A percentile compares a stretch with the other conserved stretches of the same genome.
phyloP scores from a whole-genome alignment of 1,140 invertebrate genomes.

The Lucilia sericata region DNA sequence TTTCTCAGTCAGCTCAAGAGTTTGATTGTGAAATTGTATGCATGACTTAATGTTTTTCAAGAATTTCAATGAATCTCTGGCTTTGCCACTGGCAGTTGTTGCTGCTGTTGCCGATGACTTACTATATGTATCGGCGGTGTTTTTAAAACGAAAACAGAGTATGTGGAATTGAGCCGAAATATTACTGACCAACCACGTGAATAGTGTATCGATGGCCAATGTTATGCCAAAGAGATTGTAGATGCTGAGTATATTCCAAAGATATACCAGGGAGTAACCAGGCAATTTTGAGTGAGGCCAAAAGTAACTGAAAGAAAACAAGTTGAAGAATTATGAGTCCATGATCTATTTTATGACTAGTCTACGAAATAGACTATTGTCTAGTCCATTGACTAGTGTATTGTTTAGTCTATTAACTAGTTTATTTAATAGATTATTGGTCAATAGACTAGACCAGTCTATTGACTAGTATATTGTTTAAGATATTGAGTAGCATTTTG shows the following conservation, averaged over 20 bases:
- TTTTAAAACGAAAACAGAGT: not conserved
- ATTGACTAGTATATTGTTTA: no score
- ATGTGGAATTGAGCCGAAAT: slow-evolving; percentile 6
- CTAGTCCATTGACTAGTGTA: no score
- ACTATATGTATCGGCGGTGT: not conserved
- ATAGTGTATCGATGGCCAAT: slow-evolving; percentile 51
- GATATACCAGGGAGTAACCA: not conserved
- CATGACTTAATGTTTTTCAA: not conserved
- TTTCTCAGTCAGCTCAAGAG: slow-evolving; percentile 48
- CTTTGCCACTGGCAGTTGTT: not conserved
- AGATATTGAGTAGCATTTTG: no score
- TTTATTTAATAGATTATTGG: no score
- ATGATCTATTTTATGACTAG: no score
- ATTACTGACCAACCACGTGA: slow-evolving; percentile 55
- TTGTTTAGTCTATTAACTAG: no score
- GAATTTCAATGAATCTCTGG: not conserved
- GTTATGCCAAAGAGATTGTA: slow-evolving; percentile 13
- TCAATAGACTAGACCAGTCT: no score
- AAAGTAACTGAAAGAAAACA: slow-evolving; percentile 15
- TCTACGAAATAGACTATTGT: no score
- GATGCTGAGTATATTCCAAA: slow-evolving; percentile 20
- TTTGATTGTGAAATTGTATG: not conserved
- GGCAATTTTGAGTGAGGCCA: not conserved
- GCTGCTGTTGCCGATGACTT: not conserved
- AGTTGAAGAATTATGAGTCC: no score